Base-by-base conservation (phyloP, 2,113 vertebrate genomes). In the Pelobates fuscus region DNA sequence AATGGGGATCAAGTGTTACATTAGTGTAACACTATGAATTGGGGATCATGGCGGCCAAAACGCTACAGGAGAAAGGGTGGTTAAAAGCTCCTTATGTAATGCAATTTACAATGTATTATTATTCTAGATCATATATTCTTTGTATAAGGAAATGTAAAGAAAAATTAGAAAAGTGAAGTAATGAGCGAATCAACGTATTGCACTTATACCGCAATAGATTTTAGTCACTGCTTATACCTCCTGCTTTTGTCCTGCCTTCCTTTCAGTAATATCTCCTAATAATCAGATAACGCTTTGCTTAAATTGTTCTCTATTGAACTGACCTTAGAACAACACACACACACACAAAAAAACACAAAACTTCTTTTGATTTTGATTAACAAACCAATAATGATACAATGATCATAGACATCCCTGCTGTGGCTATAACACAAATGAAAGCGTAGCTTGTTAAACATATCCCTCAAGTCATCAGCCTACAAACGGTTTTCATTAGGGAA, bases 401-500 rank as follows among this genome's bases (percentile, higher is more conserved):
- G 64, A 77, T 77, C 58, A 21, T 32, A 21, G 14, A 44, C 64
- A 30, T 44, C 24, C 54, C 26, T 17, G 43, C 55, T 44, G 64
- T 11, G 21, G 29, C 57, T 23, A 57, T 17, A 20, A 32, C 12
- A 20, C 1, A 54, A 25, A 49, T 30, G 46, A 52, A 68, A 37
- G 64, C 46, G 11, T 4, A 49, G 3, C 12, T 60, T 67, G 72
- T 76, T 46, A 23, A 59, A 25, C 43, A 32, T 24, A 25, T 75
- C 72, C 72, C 65, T 8, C 20, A 61, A 77, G 64, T 52, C 73
- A 52, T 68, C 64, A 37, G 55, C 25, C 21, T 52, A 49, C 55
- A n/a, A 61, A 77, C 37, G 30, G 26, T 77, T 77, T 62, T 61
- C 65, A 67, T 77, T 61, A 68, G 73, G 73, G 65, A 68, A 68